These are phyloP conservation scores for Pardosa pseudoannulata DNA, from an alignment of 2,888 invertebrate genomes.

Conservation along the genomic window DNA sequence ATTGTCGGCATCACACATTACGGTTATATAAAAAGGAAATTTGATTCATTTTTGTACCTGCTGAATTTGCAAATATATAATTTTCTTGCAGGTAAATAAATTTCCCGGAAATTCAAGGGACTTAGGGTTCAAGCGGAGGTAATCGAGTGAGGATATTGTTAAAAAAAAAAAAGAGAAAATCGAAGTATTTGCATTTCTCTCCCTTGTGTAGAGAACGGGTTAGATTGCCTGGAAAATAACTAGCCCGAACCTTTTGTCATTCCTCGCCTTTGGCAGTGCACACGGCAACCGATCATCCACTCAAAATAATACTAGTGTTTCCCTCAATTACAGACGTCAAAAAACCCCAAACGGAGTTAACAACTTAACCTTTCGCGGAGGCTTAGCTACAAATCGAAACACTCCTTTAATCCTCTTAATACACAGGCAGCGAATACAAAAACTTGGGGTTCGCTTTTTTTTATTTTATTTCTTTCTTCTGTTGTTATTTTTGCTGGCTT, in stretches of 20 bases:
- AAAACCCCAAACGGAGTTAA: conserved; percentile 8
- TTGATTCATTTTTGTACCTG: too few species aligned
- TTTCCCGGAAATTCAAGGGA: too few species aligned
- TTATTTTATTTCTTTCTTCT: conserved; percentile 1
- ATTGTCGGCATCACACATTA: too few species aligned
- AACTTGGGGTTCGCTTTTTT: conserved; percentile 4
- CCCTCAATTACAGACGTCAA: conserved; percentile 1
- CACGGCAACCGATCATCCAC: conserved; percentile 12
- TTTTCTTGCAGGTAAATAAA: too few species aligned
- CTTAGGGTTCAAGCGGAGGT: too few species aligned
- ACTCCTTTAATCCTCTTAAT: conserved; percentile 54
- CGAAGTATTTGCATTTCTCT: background rate
- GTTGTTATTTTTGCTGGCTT: background rate
- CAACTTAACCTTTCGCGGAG: conserved; percentile 36
- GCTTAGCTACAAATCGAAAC: conserved; percentile 62
- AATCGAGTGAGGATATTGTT: too few species aligned
- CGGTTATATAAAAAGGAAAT: too few species aligned
- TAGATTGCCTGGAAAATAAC: background rate
- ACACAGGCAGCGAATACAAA: conserved; percentile 33
- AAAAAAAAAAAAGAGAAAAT: too few species aligned
- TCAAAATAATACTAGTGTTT: conserved; percentile 7
- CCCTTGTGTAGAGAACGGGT: background rate
- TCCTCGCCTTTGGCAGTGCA: background rate
- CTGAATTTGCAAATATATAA: too few species aligned
- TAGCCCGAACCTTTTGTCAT: background rate